A percentile compares a stretch with the other conserved stretches of the same genome.
Evolutionary conservation across 2,113 vertebrate species (phyloP).

Genomic region (Terrapene triunguis): DNA sequence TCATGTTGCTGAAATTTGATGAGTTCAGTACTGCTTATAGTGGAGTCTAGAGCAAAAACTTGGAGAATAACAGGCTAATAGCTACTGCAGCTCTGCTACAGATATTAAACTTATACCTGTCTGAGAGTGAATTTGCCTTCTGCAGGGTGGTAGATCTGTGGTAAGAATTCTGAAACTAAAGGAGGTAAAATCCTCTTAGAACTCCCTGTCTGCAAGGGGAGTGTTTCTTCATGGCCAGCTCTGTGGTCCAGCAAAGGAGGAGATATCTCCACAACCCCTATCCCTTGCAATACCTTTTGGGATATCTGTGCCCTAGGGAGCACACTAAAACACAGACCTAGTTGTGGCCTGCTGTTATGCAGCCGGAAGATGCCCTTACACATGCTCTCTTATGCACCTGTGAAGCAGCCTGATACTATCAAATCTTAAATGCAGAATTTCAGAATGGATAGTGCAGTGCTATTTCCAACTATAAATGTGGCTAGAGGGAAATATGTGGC

Average conservation of each 20-base stretch:
- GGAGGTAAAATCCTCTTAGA: background rate
- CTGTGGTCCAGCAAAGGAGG: background rate
- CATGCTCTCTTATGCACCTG: background rate
- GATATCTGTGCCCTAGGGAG: no score
- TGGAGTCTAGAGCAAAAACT: constrained; percentile 40
- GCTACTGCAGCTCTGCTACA: constrained; percentile 55
- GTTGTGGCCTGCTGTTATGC: background rate
- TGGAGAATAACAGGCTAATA: constrained; percentile 60
- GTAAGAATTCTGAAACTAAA: background rate
- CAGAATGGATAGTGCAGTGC: background rate
- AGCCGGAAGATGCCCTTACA: fast-evolving
- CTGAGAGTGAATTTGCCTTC: constrained; percentile 28
- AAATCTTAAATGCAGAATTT: background rate
- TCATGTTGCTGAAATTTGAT: constrained; percentile 58
- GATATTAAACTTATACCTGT: constrained; percentile 50
- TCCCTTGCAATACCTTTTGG: background rate
- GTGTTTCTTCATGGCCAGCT: background rate
- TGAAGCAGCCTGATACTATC: background rate
- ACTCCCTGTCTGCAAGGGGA: background rate
- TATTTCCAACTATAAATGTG: background rate
- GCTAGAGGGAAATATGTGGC: background rate
- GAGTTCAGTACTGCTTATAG: constrained; percentile 52
- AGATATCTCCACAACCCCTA: background rate
- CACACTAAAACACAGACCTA: background rate
- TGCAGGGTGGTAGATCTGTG: background rate